Evolutionary conservation across 2,888 invertebrate species (phyloP), one percentile per base, ranked within the genome.

Genomic region (Xestia xanthographa): DNA sequence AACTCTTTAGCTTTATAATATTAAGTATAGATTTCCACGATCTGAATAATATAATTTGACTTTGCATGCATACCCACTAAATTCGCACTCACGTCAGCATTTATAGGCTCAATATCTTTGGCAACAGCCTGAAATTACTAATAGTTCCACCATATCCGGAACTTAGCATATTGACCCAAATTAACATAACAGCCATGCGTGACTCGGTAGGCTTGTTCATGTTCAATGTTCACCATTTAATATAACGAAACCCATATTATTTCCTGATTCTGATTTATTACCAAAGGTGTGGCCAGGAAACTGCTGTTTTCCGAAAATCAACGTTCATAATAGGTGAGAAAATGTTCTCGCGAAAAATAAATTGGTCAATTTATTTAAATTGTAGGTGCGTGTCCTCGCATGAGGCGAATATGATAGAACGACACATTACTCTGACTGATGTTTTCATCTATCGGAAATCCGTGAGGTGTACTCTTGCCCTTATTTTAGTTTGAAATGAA

Each of bases 361-460:
- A 91, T 89, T 85, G 83, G 72, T 66, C 87, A 80, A 88, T 90
- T 88, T 91, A 77, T 89, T 87, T 83, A 87, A 81, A 87, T 84
- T 77, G 87, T 84, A 79, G 82, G 81, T 79, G 73, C 88, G 88
- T 88, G 83, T 86, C 72, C 82, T 79, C 75, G 82, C 81, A 83
- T 79, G 71, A 67, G 65, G 69, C 66, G 77, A 82, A 79, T 84
- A 85, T 88, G 87, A 91, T 83, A 79, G 80, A 90, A 48, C 66
- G 75, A 75, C 79, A 72, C 85, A 89, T 91, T 89, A 86, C 48
- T 8, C 66, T 86, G 88, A 91, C 75, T 86, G 85, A 90, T 90
- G 88, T 78, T 83, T 87, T 83, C 85, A 86, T 88, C 83, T 75
- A 88, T 90, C 78, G 83, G 77, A 79, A 84, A 90, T 88, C 83